These are phyloP conservation scores for Rhinichthys klamathensis DNA, from an alignment of 2,113 vertebrate genomes.

Conservation along the genomic window DNA sequence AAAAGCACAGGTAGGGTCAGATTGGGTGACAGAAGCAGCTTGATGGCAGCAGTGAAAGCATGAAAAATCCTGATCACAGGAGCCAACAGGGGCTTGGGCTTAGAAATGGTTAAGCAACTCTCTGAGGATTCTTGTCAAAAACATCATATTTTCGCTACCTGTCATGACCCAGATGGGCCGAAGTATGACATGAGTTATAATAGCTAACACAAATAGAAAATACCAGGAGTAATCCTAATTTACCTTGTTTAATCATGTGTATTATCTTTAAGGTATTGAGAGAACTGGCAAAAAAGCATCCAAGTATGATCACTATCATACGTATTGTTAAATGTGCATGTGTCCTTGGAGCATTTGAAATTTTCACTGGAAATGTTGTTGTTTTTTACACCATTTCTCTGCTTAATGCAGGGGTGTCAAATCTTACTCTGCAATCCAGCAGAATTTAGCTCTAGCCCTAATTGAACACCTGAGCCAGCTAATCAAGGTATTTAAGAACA, in stretches of 20 bases:
- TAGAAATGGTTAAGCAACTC: conserved; percentile 64
- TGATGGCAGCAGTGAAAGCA: conserved; percentile 36
- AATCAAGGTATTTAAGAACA: too few relatives aligned
- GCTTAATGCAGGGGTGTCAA: not conserved
- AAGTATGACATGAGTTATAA: conserved; percentile 54
- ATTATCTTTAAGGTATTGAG: conserved; percentile 50
- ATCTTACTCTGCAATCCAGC: too few relatives aligned
- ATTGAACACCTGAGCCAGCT: too few relatives aligned
- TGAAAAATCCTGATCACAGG: conserved; percentile 65
- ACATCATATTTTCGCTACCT: conserved; percentile 57
- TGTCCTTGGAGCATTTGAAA: not conserved
- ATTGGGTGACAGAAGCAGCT: not conserved
- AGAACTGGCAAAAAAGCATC: conserved; percentile 59
- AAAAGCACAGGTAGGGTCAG: not conserved
- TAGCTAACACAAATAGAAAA: not conserved
- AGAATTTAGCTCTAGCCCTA: conserved; percentile 53
- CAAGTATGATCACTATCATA: conserved; percentile 55
- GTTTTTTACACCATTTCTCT: not conserved
- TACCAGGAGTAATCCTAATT: not conserved
- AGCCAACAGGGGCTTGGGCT: conserved; percentile 63
- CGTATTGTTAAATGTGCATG: conserved; percentile 52
- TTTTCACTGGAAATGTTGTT: too few relatives aligned
- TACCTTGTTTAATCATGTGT: not conserved
- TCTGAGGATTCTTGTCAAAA: not conserved
- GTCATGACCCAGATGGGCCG: conserved; percentile 19